Percentiles rank a stretch among this genome's conserved stretches.
Conservation (phyloP, 1,140 invertebrate species). For the Atta cephalotes region DNA sequence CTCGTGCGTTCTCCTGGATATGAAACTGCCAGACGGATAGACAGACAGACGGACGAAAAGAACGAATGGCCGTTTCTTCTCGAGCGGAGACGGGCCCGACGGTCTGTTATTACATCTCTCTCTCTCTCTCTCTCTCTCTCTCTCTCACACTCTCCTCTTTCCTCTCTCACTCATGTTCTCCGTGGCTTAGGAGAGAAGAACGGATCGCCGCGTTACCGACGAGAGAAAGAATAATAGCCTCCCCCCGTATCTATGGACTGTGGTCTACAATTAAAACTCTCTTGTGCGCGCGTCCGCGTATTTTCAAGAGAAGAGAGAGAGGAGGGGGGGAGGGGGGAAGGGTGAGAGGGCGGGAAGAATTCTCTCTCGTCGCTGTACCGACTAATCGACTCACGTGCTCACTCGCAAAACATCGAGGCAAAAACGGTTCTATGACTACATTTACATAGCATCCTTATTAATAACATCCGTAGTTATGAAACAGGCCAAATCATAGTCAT, state of each 20-base stretch:
- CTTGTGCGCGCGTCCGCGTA: constrained; percentile 55
- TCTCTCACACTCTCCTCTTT: constrained; percentile 30
- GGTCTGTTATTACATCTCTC: constrained; percentile 85
- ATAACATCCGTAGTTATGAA: too few relatives aligned
- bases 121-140: constrained; percentile 69
- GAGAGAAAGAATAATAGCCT: constrained; percentile 85
- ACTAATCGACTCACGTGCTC: constrained; percentile 71
- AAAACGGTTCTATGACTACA: constrained; percentile 2
- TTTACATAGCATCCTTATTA: too few relatives aligned
- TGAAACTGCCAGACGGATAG: constrained; percentile 79
- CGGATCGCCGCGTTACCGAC: constrained; percentile 72
- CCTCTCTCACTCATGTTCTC: constrained; percentile 61
- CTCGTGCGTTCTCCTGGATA: constrained; percentile 70
- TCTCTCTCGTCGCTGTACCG: constrained; percentile 59
- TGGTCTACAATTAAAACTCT: constrained; percentile 85
- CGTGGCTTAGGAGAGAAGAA: constrained; percentile 71
- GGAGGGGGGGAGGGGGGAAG: too few relatives aligned
- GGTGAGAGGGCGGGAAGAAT: constrained; percentile 59
- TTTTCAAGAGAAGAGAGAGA: constrained; percentile 59
- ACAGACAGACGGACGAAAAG: constrained; percentile 76
- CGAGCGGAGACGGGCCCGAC: constrained; percentile 74
- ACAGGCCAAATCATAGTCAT: too few relatives aligned
- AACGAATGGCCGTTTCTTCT: constrained; percentile 81
- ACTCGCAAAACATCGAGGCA: constrained; percentile 27
- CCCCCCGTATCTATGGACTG: constrained; percentile 59